Evolutionary conservation across 2,797 vertebrate genomes (phyloP).

Genomic region (Pseudocheirus occidentalis): DNA sequence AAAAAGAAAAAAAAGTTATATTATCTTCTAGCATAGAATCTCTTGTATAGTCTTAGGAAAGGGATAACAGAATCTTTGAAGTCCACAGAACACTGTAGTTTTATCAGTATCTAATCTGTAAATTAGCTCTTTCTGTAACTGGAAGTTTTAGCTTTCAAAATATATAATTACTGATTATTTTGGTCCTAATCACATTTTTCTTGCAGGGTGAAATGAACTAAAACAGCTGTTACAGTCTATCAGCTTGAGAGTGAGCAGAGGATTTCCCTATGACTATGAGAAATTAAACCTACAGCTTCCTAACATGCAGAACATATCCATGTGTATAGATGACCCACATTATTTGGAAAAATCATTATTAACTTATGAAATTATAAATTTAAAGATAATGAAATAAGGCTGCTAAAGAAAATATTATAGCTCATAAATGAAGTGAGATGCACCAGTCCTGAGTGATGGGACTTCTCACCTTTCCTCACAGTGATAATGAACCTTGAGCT

Average conservation of each 20-base stretch:
- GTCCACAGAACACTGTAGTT: conserved; percentile 65
- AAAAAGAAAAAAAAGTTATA: conserved; percentile 27
- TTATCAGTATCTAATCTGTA: conserved; percentile 77
- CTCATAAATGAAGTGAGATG: conserved; percentile 49
- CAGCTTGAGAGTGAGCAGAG: conserved; percentile 65
- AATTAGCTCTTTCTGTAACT: conserved; percentile 76
- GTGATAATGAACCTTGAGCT: conserved; percentile 19
- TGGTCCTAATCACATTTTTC: conserved; percentile 68
- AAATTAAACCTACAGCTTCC: conserved; percentile 72
- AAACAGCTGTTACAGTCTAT: conserved; percentile 74
- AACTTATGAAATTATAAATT: conserved; percentile 71
- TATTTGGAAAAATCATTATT: conserved; percentile 70
- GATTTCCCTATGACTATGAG: conserved; percentile 65
- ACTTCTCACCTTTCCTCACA: not conserved
- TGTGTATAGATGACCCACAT: conserved; percentile 65
- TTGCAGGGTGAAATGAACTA: conserved; percentile 71
- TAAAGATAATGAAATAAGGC: conserved; percentile 67
- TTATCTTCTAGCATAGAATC: conserved; percentile 68
- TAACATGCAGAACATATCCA: conserved; percentile 60
- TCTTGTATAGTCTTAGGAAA: conserved; percentile 61
- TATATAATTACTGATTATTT: conserved; percentile 78
- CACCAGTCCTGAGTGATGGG: conserved; percentile 21
- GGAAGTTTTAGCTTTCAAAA: conserved; percentile 69
- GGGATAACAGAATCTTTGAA: conserved; percentile 76
- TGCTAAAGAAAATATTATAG: conserved; percentile 42